Conservation (phyloP, 1,140 invertebrate genomes). For the Drosophila kanapiae region DNA sequence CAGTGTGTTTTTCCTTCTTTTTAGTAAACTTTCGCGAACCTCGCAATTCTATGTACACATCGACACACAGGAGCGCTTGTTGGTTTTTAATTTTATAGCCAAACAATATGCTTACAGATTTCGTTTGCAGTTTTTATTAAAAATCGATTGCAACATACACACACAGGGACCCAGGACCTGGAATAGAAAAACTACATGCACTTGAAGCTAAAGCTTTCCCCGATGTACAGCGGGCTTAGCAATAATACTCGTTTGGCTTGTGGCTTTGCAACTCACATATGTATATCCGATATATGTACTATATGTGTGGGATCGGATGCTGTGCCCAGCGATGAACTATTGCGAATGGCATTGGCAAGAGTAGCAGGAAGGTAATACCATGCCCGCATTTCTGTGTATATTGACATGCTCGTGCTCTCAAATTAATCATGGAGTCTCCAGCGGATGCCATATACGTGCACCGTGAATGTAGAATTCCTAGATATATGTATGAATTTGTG, state of each 20-base stretch:
- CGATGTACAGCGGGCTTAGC: conserved; percentile 21
- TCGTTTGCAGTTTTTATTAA: conserved; percentile 74
- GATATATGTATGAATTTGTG: not conserved
- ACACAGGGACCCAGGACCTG: conserved; percentile 2
- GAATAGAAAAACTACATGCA: conserved; percentile 28
- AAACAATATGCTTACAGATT: conserved; percentile 78
- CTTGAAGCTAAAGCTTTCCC: conserved; percentile 10
- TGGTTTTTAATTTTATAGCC: conserved; percentile 82
- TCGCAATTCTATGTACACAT: conserved; percentile 18
- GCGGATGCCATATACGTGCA: conserved; percentile 7
- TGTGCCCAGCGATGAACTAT: conserved; percentile 19
- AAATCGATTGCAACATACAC: conserved; percentile 60
- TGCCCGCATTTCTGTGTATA: conserved; percentile 20
- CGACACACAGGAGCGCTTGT: conserved; percentile 44
- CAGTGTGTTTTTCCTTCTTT: conserved; percentile 11
- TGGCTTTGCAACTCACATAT: conserved; percentile 59
- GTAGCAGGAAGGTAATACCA: conserved; percentile 16
- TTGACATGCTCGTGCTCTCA: conserved; percentile 27
- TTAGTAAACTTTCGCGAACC: conserved; percentile 20
- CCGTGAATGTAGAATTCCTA: not conserved
- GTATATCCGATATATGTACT: not conserved
- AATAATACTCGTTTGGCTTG: conserved; percentile 60
- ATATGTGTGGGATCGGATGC: not conserved
- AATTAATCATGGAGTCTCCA: conserved; percentile 37
- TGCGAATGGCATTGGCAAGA: conserved; percentile 6